Percentiles rank a stretch among this genome's conserved stretches.
Evolutionary conservation across 2,797 vertebrate species (phyloP).

Genomic region (Lithobates sylvaticus): DNA sequence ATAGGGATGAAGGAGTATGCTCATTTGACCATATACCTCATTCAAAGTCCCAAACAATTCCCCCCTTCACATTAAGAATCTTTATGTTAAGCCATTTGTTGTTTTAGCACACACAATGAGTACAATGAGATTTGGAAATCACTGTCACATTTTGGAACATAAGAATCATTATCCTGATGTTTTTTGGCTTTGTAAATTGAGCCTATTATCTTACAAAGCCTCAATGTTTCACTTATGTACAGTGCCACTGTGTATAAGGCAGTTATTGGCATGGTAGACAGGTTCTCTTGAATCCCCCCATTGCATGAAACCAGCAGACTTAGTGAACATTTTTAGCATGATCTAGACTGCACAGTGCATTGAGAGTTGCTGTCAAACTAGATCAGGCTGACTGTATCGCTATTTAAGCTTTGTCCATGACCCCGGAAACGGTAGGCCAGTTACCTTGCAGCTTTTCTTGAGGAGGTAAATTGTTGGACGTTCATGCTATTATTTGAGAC

Average conservation of each 20-base stretch:
- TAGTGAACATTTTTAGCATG: not conserved
- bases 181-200: not conserved
- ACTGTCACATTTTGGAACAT: too few relatives aligned
- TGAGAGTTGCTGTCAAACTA: conserved; percentile 48
- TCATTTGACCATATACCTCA: too few relatives aligned
- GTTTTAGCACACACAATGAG: too few relatives aligned
- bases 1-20: too few relatives aligned
- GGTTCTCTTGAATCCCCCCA: not conserved
- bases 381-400: conserved; percentile 36
- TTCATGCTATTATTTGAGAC: conserved; percentile 53
- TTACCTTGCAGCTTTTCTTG: conserved; percentile 54
- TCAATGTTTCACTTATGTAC: too few relatives aligned
- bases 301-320: not conserved
- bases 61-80: too few relatives aligned
- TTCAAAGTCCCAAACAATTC: too few relatives aligned
- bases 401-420: conserved; percentile 41
- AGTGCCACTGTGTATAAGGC: too few relatives aligned
- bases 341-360: conserved; percentile 2
- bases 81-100: too few relatives aligned
- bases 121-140: too few relatives aligned
- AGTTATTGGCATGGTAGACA: not conserved
- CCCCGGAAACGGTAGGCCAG: conserved; percentile 49
- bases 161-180: not conserved
- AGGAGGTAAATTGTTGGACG: conserved; percentile 56
- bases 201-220: too few relatives aligned